phyloP scores from a whole-genome alignment of 2,113 vertebrate species.

The Dromaius novaehollandiae region DNA sequence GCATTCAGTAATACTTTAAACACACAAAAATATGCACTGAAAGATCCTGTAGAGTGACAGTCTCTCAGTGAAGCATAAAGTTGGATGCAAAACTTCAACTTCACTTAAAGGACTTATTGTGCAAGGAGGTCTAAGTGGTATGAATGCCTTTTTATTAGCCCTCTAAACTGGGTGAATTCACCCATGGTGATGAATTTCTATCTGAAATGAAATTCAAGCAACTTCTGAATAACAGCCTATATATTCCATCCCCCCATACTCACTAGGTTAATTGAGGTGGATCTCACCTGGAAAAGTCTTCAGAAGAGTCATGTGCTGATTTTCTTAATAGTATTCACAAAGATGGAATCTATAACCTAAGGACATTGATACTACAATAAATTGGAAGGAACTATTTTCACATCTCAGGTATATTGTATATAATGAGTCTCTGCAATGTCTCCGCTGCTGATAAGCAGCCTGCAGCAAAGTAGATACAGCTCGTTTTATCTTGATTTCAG shows the following conservation, averaged over 20 bases:
- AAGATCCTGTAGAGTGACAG: not conserved
- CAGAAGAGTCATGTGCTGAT: not conserved
- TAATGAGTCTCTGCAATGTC: conserved; percentile 53
- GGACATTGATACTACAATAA: conserved; percentile 23
- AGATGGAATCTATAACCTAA: conserved; percentile 33
- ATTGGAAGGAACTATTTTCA: conserved; percentile 38
- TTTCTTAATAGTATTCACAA: not conserved
- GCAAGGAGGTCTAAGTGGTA: not conserved
- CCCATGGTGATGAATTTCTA: conserved; percentile 18
- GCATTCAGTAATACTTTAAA: not conserved
- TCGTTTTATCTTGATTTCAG: conserved; percentile 52
- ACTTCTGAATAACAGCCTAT: not conserved
- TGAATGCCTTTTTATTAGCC: not conserved
- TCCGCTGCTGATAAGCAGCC: conserved; percentile 58
- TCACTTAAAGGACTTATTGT: not conserved
- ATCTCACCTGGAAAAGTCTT: conserved; percentile 42
- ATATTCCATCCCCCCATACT: not conserved
- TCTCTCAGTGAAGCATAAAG: not conserved
- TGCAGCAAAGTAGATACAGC: conserved; percentile 53
- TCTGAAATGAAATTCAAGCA: conserved; percentile 34
- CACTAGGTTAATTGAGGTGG: conserved; percentile 57
- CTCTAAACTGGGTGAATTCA: conserved; percentile 13
- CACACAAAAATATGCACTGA: not conserved
- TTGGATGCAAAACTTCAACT: not conserved
- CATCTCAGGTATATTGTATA: conserved; percentile 43